A percentile compares a stretch with the other conserved stretches of the same genome.
phyloP scores from a whole-genome alignment of 2,888 invertebrate species.

The Sarcophaga subvicina region DNA sequence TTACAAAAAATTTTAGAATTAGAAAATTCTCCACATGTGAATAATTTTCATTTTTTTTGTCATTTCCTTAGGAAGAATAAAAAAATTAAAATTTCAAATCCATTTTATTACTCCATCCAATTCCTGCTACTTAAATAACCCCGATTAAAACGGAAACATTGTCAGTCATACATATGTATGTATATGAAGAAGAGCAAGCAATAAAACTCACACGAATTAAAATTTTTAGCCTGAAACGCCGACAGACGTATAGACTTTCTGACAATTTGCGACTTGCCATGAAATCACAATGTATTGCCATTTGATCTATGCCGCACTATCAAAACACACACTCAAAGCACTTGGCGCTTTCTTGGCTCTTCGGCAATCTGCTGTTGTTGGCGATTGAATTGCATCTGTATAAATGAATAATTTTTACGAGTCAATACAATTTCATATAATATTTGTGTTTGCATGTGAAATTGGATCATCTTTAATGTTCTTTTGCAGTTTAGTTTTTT shows the following conservation, averaged over 20 bases:
- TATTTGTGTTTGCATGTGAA: conserved; percentile 67
- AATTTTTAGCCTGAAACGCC: conserved; percentile 58
- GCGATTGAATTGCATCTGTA: conserved; percentile 55
- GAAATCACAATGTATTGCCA: conserved; percentile 76
- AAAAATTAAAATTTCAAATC: neutral
- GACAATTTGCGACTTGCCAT: conserved; percentile 79
- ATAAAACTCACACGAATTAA: conserved; percentile 32
- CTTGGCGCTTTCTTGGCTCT: conserved; percentile 65
- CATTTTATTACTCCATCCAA: neutral
- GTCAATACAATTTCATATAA: conserved; percentile 24
- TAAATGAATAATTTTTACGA: conserved; percentile 45
- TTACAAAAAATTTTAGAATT: neutral
- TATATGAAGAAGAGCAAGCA: neutral
- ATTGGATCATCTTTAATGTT: conserved; percentile 66
- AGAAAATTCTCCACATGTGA: neutral
- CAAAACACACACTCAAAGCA: conserved; percentile 38
- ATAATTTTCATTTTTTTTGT: neutral
- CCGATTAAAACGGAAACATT: conserved; percentile 72
- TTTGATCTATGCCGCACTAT: conserved; percentile 78
- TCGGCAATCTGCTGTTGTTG: conserved; percentile 41
- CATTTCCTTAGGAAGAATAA: neutral
- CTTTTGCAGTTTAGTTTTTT: conserved; percentile 3
- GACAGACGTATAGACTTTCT: conserved; percentile 69
- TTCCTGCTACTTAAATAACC: neutral
- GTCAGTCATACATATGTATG: conserved; percentile 38